Conservation (phyloP, 2,888 invertebrate species). For the Caenorhabditis panamensis region DNA sequence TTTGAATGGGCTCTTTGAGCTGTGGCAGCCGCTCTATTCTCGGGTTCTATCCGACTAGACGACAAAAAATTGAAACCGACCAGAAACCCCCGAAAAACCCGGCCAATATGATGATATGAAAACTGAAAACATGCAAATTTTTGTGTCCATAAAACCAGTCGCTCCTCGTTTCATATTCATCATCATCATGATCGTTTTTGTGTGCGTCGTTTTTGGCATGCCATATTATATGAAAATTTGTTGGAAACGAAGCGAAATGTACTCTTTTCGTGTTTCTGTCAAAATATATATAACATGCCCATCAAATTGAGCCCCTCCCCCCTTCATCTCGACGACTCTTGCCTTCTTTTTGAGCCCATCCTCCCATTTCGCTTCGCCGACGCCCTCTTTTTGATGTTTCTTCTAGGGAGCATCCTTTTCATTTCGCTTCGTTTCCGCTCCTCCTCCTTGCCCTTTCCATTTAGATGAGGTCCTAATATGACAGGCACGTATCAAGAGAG, state of each 20-base stretch:
- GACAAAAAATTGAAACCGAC: slow-evolving; percentile 9
- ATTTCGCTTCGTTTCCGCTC: slow-evolving; percentile 9
- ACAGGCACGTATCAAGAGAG: background rate
- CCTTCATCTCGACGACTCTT: slow-evolving; percentile 11
- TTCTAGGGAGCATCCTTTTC: background rate
- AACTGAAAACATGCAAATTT: slow-evolving; percentile 26
- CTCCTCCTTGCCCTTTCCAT: background rate
- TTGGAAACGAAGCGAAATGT: slow-evolving; percentile 11
- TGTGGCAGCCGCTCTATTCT: background rate
- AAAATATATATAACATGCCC: slow-evolving; percentile 37
- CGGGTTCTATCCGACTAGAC: background rate
- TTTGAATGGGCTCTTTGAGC: background rate
- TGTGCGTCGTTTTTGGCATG: background rate
- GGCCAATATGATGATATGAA: slow-evolving; percentile 15
- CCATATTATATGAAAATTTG: background rate
- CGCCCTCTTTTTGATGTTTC: slow-evolving; percentile 6
- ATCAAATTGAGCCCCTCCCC: slow-evolving; percentile 48
- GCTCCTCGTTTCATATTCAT: slow-evolving; percentile 1
- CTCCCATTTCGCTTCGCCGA: slow-evolving; percentile 4
- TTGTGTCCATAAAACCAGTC: slow-evolving; percentile 9
- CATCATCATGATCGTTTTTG: background rate
- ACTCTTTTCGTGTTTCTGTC: slow-evolving; percentile 26
- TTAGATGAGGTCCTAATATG: background rate
- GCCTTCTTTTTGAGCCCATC: slow-evolving; percentile 15
- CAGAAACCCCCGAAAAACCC: background rate